Conservation (phyloP, 2,888 invertebrate species). For the Adelphocoris suturalis region DNA sequence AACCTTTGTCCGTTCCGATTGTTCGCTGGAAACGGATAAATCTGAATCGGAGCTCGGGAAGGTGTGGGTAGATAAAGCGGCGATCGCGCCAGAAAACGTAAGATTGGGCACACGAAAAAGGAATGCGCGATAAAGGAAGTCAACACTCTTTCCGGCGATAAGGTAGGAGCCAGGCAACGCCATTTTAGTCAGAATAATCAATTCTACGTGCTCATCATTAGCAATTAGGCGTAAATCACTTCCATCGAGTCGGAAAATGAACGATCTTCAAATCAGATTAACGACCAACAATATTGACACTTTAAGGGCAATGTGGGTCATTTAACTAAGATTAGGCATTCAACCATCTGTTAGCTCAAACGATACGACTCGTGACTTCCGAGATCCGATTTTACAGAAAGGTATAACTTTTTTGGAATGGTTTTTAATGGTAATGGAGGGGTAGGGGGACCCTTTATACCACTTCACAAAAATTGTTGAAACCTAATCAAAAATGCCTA, state of each 20-base stretch:
- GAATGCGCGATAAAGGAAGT: slow-evolving; percentile 21
- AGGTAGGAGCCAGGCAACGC: not conserved
- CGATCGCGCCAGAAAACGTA: not conserved
- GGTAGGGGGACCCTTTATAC: no score
- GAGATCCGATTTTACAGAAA: no score
- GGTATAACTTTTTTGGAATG: no score
- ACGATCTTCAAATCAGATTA: no score
- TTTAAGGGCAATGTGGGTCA: not conserved
- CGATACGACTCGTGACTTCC: not conserved
- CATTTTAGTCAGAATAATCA: not conserved
- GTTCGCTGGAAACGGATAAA: not conserved
- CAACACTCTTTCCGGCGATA: not conserved
- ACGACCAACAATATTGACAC: not conserved
- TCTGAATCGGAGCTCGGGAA: not conserved
- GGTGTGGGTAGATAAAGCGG: not conserved
- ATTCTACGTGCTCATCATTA: not conserved
- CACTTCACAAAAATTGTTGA: no score
- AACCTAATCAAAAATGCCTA: no score
- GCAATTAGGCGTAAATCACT: no score
- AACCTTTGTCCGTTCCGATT: not conserved
- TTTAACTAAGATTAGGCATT: not conserved
- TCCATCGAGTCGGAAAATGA: no score
- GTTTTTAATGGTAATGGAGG: no score
- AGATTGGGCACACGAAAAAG: not conserved
- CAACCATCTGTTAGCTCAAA: not conserved